Evolutionary conservation across 2,888 invertebrate species (phyloP).

Genomic region (Osmoderma eremita): DNA sequence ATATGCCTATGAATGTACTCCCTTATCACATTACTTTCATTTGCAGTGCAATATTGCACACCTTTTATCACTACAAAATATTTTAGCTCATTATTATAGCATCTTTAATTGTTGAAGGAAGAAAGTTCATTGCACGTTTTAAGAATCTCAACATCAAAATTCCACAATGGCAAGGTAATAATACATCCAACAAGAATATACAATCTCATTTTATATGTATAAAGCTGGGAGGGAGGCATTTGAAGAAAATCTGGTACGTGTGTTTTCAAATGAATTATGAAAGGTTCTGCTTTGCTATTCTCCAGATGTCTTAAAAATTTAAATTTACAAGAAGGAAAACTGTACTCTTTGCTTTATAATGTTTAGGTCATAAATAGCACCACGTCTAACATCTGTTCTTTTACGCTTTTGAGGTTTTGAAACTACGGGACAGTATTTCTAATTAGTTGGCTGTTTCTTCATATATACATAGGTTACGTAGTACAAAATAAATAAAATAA

Average conservation of each 20-base stretch:
- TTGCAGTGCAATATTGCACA: no score
- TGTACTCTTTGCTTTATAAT: slow-evolving; percentile 6
- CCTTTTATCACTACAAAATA: no score
- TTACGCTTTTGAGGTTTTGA: neutral
- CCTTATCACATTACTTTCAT: no score
- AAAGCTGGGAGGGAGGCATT: neutral
- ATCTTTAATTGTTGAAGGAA: no score
- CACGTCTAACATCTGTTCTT: slow-evolving; percentile 9
- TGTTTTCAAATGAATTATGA: slow-evolving; percentile 30
- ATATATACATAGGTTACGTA: neutral
- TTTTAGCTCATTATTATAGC: no score
- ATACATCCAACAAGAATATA: slow-evolving; percentile 29
- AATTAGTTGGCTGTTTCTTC: neutral
- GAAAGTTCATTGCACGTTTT: no score
- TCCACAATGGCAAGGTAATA: slow-evolving; percentile 5
- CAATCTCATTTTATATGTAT: slow-evolving; percentile 18
- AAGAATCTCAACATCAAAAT: no score
- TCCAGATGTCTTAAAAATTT: slow-evolving; percentile 12
- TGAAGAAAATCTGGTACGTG: slow-evolving; percentile 30
- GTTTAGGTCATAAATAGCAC: neutral
- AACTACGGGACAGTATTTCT: neutral
- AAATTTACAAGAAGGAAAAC: neutral
- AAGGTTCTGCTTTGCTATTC: slow-evolving; percentile 23
- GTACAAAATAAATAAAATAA: neutral
- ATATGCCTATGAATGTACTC: no score